These are phyloP conservation scores for Sus cebifrons DNA, from an alignment of 2,797 vertebrate genomes.

Conservation along the genomic window DNA sequence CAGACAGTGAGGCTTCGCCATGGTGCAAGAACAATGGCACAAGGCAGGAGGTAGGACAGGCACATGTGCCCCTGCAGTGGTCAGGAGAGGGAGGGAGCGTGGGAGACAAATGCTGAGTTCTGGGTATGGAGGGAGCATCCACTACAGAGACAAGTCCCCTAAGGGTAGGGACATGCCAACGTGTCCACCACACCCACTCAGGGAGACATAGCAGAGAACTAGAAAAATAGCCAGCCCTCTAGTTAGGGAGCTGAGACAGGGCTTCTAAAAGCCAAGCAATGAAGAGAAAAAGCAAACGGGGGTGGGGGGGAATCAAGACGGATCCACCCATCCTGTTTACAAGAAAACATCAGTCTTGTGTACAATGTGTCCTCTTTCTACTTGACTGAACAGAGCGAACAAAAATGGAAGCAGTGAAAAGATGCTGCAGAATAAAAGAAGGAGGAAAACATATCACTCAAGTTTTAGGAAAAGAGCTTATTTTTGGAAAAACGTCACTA, in stretches of 20 bases:
- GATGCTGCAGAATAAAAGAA: conserved; percentile 59
- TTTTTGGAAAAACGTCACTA: conserved; percentile 67
- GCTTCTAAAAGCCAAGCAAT: background rate
- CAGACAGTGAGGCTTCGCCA: background rate
- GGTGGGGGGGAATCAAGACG: background rate
- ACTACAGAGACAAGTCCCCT: too few species aligned
- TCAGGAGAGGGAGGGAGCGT: background rate
- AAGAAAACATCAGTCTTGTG: conserved; percentile 15
- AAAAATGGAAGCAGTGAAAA: conserved; percentile 61
- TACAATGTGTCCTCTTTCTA: conserved; percentile 57
- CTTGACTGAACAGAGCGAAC: conserved; percentile 52
- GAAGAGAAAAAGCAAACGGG: background rate
- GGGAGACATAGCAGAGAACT: background rate
- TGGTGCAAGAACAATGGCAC: background rate
- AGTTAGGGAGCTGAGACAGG: background rate
- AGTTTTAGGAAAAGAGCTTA: conserved; percentile 32
- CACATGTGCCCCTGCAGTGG: background rate
- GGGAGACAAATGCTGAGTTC: background rate
- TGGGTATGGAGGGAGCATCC: background rate
- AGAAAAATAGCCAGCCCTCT: background rate
- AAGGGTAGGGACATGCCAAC: background rate
- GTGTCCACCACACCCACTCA: background rate
- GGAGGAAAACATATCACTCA: conserved; percentile 50
- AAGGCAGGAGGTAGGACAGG: background rate
- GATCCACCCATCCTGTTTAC: conserved; percentile 2